Evolutionary conservation across 2,113 vertebrate genomes (phyloP).

Genomic region (Otus sunia): DNA sequence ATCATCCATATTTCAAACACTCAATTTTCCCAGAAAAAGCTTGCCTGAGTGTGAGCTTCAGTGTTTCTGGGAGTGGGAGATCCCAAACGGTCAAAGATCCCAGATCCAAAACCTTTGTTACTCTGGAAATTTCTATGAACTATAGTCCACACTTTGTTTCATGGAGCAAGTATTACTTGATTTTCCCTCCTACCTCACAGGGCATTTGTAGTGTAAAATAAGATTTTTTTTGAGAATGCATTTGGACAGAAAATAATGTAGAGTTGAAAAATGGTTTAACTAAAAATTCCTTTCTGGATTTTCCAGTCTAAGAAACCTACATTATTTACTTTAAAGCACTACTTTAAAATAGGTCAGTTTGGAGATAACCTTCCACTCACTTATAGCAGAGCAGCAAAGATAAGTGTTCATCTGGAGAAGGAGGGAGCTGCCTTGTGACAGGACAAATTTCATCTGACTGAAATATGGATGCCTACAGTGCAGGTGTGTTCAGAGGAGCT

Average conservation of each 20-base stretch:
- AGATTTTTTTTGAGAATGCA: background rate
- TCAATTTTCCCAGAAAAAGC: background rate
- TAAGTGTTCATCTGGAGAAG: background rate
- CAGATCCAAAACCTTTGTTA: background rate
- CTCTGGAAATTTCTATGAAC: background rate
- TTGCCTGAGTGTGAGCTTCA: background rate
- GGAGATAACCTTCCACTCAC: background rate
- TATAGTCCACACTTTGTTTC: background rate
- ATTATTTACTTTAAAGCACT: background rate
- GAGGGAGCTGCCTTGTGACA: background rate
- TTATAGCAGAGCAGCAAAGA: background rate
- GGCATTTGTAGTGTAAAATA: rapidly evolving
- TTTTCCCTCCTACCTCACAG: background rate
- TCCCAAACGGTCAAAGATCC: background rate
- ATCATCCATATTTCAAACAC: background rate
- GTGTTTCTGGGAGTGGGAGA: background rate
- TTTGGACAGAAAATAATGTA: background rate
- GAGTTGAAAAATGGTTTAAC: background rate
- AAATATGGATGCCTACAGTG: background rate
- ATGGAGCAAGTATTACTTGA: background rate
- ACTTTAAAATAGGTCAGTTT: background rate
- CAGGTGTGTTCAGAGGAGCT: background rate
- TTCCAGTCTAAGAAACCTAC: background rate
- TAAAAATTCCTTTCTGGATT: background rate
- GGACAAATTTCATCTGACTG: background rate